These are phyloP conservation scores for Hyles vespertilio DNA, from an alignment of 1,140 invertebrate species.

Conservation along the genomic window DNA sequence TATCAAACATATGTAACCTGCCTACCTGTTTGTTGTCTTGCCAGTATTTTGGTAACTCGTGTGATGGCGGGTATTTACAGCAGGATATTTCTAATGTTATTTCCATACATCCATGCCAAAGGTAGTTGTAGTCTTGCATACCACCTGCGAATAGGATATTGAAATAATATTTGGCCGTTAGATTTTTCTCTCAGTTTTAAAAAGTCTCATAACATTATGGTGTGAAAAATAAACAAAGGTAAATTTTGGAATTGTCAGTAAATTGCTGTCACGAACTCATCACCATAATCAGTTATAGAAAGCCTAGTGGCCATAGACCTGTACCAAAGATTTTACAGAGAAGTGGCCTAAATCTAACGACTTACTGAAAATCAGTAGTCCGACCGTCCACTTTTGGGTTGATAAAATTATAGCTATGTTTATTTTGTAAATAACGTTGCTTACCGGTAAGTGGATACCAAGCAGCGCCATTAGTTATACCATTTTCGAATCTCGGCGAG, in stretches of 20 bases:
- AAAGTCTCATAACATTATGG: too few relatives aligned
- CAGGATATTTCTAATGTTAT: conserved; percentile 98
- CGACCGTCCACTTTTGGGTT: too few relatives aligned
- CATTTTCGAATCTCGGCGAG: conserved; percentile 85
- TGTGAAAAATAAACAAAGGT: too few relatives aligned
- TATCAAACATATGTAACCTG: neutral
- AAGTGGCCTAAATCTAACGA: too few relatives aligned
- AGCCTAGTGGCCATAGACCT: too few relatives aligned
- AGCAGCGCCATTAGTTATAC: conserved; percentile 94
- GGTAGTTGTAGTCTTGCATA: conserved; percentile 99
- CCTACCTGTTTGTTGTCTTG: conserved; percentile 92
- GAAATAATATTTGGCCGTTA: neutral
- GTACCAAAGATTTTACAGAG: too few relatives aligned
- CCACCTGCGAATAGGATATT: conserved; percentile 48
- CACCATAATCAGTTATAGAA: too few relatives aligned
- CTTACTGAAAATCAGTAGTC: too few relatives aligned
- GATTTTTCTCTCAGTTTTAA: too few relatives aligned
- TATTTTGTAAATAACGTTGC: neutral
- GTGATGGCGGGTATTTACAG: conserved; percentile 94
- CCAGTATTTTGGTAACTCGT: conserved; percentile 94
- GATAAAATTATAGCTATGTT: too few relatives aligned
- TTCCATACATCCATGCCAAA: conserved; percentile 99
- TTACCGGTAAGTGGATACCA: conserved; percentile 94
- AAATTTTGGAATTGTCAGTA: too few relatives aligned
- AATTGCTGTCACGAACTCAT: too few relatives aligned